A percentile compares a stretch with the other conserved stretches of the same genome.
Evolutionary conservation across 2,888 invertebrate genomes (phyloP).

Genomic region (Xestia ashworthii): DNA sequence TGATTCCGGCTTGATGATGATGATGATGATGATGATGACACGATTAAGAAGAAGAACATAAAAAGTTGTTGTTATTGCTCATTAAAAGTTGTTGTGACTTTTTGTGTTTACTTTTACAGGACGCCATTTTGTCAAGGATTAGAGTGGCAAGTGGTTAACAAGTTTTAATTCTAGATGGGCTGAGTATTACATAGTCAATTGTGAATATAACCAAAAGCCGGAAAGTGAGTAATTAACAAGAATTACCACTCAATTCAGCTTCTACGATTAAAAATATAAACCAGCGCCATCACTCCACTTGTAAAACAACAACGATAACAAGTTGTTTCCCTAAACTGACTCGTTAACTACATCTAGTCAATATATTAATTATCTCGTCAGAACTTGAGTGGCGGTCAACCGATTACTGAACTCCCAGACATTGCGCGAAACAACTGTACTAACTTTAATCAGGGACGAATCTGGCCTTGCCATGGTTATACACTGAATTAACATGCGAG

Average conservation of each 20-base stretch:
- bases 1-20: too few species aligned
- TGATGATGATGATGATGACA: too few species aligned
- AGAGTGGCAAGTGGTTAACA: background rate
- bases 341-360: conserved; percentile 25
- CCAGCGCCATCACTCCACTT: background rate
- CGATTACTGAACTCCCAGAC: conserved; percentile 23
- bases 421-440: conserved; percentile 35
- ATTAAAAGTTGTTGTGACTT: too few species aligned
- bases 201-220: background rate
- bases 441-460: conserved; percentile 34
- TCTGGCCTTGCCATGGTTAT: conserved; percentile 31
- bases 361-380: conserved; percentile 41
- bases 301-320: conserved; percentile 37
- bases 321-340: conserved; percentile 13
- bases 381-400: conserved; percentile 30
- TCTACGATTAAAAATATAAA: conserved; percentile 17
- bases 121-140: background rate
- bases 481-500: conserved; percentile 34
- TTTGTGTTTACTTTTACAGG: background rate
- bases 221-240: background rate
- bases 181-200: background rate
- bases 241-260: conserved; percentile 11
- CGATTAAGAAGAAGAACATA: too few species aligned
- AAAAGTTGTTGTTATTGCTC: too few species aligned
- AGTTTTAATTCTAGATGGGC: background rate